These are phyloP conservation scores for Scylla paramamosain DNA, from an alignment of 1,140 invertebrate genomes.

Conservation along the genomic window DNA sequence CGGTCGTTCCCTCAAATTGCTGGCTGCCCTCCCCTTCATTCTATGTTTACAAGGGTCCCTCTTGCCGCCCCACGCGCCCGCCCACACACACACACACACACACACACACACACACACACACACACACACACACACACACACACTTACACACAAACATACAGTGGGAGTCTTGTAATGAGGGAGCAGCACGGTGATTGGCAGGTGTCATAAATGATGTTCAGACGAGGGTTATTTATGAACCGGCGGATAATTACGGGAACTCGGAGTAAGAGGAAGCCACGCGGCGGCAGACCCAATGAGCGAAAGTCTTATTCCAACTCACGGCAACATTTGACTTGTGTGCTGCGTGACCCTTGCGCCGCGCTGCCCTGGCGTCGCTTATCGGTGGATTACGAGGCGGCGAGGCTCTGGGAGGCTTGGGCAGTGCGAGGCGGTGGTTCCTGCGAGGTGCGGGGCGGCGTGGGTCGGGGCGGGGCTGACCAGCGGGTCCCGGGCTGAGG, in stretches of 20 bases:
- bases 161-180: slow-evolving; percentile 62
- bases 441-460: neutral
- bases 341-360: neutral
- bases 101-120: slow-evolving; percentile 49
- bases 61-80: slow-evolving; percentile 16
- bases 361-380: neutral
- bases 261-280: slow-evolving; percentile 44
- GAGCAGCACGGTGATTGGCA: slow-evolving; percentile 65
- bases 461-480: neutral
- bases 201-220: slow-evolving; percentile 75
- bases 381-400: slow-evolving; percentile 53
- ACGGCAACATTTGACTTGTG: slow-evolving; percentile 27
- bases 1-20: slow-evolving; percentile 52
- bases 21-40: slow-evolving; percentile 14
- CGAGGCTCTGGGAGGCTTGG: neutral
- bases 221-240: slow-evolving; percentile 70
- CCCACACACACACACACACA: slow-evolving; percentile 31
- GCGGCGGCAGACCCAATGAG: slow-evolving; percentile 45
- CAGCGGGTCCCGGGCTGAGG: neutral
- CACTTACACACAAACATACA: slow-evolving; percentile 52
- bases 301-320: slow-evolving; percentile 51
- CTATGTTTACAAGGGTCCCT: slow-evolving; percentile 46
- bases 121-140: slow-evolving; percentile 51
- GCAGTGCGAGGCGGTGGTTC: neutral
- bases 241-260: slow-evolving; percentile 63